Evolutionary conservation across 2,113 vertebrate genomes (phyloP).

Genomic region (Pomatostomus ruficeps): DNA sequence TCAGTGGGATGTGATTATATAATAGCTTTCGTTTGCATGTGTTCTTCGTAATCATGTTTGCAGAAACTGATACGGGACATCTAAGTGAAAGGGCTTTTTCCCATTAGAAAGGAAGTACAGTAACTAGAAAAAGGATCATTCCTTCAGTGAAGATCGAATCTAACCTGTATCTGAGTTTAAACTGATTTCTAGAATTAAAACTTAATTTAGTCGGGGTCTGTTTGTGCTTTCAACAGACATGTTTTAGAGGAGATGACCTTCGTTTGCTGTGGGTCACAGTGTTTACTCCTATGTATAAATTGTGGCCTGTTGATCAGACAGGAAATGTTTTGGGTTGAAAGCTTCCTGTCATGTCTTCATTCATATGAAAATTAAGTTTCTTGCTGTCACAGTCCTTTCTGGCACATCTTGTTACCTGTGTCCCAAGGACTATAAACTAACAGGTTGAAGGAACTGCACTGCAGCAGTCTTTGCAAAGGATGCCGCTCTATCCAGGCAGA

Average conservation of each 20-base stretch:
- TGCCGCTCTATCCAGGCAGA: background rate
- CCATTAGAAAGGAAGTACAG: background rate
- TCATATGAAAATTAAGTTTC: constrained; percentile 31
- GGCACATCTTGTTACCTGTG: background rate
- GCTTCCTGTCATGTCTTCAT: constrained; percentile 10
- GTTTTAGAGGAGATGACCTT: background rate
- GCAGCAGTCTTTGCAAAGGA: background rate
- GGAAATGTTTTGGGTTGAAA: constrained; percentile 19
- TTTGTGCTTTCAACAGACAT: background rate
- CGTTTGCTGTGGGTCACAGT: background rate
- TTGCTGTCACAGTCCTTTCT: background rate
- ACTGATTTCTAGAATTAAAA: background rate
- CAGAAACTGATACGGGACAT: background rate
- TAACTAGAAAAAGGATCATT: background rate
- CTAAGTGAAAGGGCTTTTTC: background rate
- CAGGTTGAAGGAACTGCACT: background rate
- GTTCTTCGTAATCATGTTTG: background rate
- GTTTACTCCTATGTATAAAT: constrained; percentile 20
- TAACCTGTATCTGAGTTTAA: background rate
- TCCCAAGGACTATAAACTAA: background rate
- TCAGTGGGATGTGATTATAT: background rate
- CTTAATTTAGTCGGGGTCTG: background rate
- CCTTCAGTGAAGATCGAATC: background rate
- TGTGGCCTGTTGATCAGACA: constrained; percentile 6
- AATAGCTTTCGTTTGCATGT: background rate